Evolutionary conservation across 2,888 invertebrate species (phyloP).

Genomic region (Conchocele bisecta): DNA sequence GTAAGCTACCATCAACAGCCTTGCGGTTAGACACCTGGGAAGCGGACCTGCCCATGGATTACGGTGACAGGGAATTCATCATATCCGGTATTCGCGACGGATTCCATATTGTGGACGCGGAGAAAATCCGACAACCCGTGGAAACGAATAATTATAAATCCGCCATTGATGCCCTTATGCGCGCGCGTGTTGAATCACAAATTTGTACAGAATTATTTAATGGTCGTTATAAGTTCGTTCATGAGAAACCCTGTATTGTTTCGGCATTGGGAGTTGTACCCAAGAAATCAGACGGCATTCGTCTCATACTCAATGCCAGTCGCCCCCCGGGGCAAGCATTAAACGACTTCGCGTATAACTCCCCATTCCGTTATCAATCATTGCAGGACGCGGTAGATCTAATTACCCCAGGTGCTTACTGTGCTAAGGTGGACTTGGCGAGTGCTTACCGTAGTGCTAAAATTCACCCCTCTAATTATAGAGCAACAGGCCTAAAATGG

Average conservation of each 20-base stretch:
- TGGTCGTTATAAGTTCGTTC: conserved; percentile 28
- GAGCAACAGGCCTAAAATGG: conserved; percentile 30
- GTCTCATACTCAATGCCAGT: too few species aligned
- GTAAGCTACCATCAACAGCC: background rate
- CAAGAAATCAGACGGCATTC: too few species aligned
- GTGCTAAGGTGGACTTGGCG: conserved; percentile 19
- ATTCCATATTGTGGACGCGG: conserved; percentile 23
- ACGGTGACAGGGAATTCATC: conserved; percentile 26
- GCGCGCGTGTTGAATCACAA: conserved; percentile 21
- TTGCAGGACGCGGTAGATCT: conserved; percentile 15
- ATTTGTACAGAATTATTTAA: conserved; percentile 25
- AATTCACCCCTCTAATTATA: too few species aligned
- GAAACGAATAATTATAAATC: conserved; percentile 28
- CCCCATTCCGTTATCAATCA: conserved; percentile 9
- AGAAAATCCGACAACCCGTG: background rate
- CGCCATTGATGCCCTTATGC: conserved; percentile 17
- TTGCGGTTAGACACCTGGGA: conserved; percentile 22
- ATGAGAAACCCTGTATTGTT: conserved; percentile 22
- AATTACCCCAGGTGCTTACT: conserved; percentile 18
- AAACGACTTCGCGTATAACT: conserved; percentile 19
- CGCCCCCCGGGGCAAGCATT: too few species aligned
- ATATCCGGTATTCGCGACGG: conserved; percentile 21
- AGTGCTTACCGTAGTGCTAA: too few species aligned
- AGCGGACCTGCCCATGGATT: conserved; percentile 3
- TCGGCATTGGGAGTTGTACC: conserved; percentile 13